Evolutionary conservation across 2,113 vertebrate species (phyloP).

Genomic region (Hiodon alosoides): DNA sequence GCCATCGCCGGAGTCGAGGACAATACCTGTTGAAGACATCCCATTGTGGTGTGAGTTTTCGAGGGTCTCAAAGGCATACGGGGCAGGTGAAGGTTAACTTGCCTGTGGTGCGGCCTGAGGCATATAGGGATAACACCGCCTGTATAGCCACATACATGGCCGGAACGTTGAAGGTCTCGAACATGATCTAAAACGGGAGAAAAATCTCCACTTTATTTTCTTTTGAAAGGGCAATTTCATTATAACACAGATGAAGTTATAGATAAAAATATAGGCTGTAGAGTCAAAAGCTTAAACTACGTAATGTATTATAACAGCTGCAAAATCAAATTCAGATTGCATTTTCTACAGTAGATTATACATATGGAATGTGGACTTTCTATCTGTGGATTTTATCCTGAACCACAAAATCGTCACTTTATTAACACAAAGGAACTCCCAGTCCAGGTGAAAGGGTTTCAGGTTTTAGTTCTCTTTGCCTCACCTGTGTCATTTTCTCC

Average conservation of each 20-base stretch:
- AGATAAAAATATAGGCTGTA: too few relatives aligned
- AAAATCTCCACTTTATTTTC: neutral
- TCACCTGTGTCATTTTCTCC: slow-evolving; percentile 48
- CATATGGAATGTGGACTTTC: too few relatives aligned
- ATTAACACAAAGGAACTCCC: too few relatives aligned
- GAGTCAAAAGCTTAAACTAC: too few relatives aligned
- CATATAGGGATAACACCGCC: slow-evolving; percentile 46
- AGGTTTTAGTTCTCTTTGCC: too few relatives aligned
- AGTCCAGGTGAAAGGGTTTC: too few relatives aligned
- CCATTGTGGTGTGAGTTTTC: neutral
- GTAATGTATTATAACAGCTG: too few relatives aligned
- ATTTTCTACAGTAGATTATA: too few relatives aligned
- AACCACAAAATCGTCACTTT: too few relatives aligned
- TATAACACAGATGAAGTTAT: neutral
- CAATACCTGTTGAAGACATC: neutral
- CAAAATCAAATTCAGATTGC: too few relatives aligned
- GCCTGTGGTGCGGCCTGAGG: slow-evolving; percentile 44
- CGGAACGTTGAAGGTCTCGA: slow-evolving; percentile 41
- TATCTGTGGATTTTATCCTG: too few relatives aligned
- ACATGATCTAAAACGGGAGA: slow-evolving; percentile 36
- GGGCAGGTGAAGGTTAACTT: slow-evolving; percentile 18
- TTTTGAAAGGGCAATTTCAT: neutral
- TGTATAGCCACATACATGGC: slow-evolving; percentile 32
- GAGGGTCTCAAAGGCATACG: too few relatives aligned
- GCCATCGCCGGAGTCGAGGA: slow-evolving; percentile 25